These are phyloP conservation scores for Chiloscyllium punctatum DNA, from an alignment of 2,797 vertebrate genomes.

Conservation along the genomic window DNA sequence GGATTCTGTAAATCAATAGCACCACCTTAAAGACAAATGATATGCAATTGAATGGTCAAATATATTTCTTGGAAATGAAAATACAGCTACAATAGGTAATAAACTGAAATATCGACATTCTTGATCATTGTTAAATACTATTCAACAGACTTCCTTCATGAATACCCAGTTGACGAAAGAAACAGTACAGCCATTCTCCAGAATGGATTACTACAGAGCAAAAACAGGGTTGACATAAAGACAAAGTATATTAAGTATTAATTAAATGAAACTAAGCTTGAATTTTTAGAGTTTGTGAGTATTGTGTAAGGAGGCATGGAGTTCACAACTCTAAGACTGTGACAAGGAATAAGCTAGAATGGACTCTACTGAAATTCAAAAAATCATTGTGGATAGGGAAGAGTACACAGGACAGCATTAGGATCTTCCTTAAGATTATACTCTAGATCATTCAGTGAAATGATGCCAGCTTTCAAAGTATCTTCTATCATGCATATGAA, in stretches of 20 bases:
- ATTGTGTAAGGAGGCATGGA: not conserved
- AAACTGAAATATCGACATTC: not conserved
- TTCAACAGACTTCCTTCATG: not conserved
- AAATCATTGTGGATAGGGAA: not conserved
- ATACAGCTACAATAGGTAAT: not conserved
- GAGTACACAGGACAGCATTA: not conserved
- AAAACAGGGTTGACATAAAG: not conserved
- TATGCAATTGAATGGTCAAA: not conserved
- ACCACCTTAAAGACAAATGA: not conserved
- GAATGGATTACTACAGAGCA: not conserved
- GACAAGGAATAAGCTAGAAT: not conserved
- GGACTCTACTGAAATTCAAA: not conserved
- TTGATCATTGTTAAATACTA: not conserved
- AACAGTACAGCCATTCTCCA: not conserved
- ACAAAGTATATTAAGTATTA: slow-evolving; percentile 2
- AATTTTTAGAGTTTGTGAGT: not conserved
- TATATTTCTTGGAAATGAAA: not conserved
- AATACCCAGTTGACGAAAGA: not conserved
- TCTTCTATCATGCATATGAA: not conserved
- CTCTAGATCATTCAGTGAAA: not conserved
- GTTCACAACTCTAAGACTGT: not conserved
- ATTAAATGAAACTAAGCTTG: not conserved
- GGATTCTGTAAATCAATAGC: not conserved
- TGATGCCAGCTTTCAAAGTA: not conserved
- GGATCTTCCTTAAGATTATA: not conserved